Conservation (phyloP, 2,797 vertebrate species). For the Echiichthys vipera region DNA sequence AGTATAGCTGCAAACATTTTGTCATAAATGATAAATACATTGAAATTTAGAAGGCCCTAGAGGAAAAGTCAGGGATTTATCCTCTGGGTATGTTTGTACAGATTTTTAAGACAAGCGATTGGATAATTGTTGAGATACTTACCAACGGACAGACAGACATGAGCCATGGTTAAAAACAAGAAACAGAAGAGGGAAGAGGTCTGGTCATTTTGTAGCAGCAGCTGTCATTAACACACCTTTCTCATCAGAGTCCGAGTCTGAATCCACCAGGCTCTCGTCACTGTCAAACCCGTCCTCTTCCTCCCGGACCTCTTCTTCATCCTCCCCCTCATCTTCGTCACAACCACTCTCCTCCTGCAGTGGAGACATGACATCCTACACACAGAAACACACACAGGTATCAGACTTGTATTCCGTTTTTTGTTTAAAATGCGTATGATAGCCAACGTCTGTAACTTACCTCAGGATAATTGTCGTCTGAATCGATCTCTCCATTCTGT, state of each 20-base stretch:
- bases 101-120: background rate
- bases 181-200: background rate
- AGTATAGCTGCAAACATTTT: background rate
- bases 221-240: conserved; percentile 86
- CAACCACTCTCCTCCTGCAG: conserved; percentile 96
- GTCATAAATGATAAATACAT: background rate
- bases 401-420: conserved; percentile 21
- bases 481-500: conserved; percentile 89
- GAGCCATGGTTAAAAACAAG: background rate
- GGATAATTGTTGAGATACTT: background rate
- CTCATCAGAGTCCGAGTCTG: conserved; percentile 94
- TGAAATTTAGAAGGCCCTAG: background rate
- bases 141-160: background rate
- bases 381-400: conserved; percentile 16
- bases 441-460: conserved; percentile 43
- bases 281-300: conserved; percentile 90
- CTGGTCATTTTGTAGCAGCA: background rate
- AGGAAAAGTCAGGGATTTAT: background rate
- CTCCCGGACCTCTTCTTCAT: conserved; percentile 89
- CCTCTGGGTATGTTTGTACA: background rate
- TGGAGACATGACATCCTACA: conserved; percentile 82
- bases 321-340: conserved; percentile 92
- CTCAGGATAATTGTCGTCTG: conserved; percentile 91
- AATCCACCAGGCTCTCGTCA: conserved; percentile 95
- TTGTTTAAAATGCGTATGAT: background rate